These are phyloP conservation scores for Aurelia aurita DNA, from an alignment of 30 jellyfish, hydroid and myxozoan species.

Conservation along the genomic window DNA sequence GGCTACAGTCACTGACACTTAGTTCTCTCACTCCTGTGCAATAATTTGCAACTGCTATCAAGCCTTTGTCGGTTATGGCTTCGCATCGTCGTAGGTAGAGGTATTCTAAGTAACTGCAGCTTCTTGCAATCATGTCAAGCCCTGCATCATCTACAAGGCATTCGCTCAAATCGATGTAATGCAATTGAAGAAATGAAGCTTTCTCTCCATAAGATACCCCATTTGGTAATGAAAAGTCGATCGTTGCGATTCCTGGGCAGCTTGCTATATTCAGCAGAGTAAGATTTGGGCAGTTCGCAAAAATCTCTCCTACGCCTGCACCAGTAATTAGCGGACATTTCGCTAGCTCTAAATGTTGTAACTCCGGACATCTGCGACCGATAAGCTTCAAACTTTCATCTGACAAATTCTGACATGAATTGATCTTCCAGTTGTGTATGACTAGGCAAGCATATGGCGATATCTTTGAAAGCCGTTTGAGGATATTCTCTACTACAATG, in stretches of 20 bases:
- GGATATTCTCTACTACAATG: slow-evolving; percentile 35
- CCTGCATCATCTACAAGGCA: slow-evolving; percentile 75
- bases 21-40: slow-evolving; percentile 79
- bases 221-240: slow-evolving; percentile 35
- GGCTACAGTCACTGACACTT: slow-evolving; percentile 82
- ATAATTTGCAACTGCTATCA: slow-evolving; percentile 65
- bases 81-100: slow-evolving; percentile 85
- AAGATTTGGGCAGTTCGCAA: slow-evolving; percentile 85
- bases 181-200: slow-evolving; percentile 81
- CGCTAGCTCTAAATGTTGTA: slow-evolving; percentile 61
- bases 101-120: slow-evolving; percentile 79
- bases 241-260: slow-evolving; percentile 65
- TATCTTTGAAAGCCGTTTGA: slow-evolving; percentile 62
- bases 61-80: slow-evolving; percentile 77
- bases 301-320: slow-evolving; percentile 70
- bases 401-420: slow-evolving; percentile 58
- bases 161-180: slow-evolving; percentile 79
- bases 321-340: slow-evolving; percentile 76
- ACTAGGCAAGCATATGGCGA: slow-evolving; percentile 84
- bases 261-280: slow-evolving; percentile 64
- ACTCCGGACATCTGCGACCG: slow-evolving; percentile 87
- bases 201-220: slow-evolving; percentile 76
- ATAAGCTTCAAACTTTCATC: slow-evolving; percentile 73
- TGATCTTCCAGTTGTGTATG: slow-evolving; percentile 48
- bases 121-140: slow-evolving; percentile 58